These are phyloP conservation scores for Phenganax subtilis DNA, from an alignment of 92 coral and sea anemone species.

Conservation along the genomic window DNA sequence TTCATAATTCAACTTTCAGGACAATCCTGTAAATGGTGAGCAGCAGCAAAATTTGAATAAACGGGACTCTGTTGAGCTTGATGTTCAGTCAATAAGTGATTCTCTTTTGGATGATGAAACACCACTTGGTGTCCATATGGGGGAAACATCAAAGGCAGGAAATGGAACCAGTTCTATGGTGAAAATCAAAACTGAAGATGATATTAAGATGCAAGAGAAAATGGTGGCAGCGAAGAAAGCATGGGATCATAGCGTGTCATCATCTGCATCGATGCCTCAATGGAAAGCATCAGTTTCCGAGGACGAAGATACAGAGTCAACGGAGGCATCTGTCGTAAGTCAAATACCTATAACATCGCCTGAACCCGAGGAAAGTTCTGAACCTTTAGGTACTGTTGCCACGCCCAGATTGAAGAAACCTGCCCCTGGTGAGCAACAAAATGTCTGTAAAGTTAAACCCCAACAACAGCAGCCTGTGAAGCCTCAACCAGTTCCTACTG, in stretches of 20 bases:
- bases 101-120: slow-evolving; percentile 26
- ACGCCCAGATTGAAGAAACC: slow-evolving; percentile 69
- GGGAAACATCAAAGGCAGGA: slow-evolving; percentile 51
- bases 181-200: slow-evolving; percentile 80
- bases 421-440: slow-evolving; percentile 78
- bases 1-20: slow-evolving; percentile 4
- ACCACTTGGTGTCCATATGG: slow-evolving; percentile 43
- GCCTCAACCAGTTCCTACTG: slow-evolving; percentile 63
- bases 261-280: slow-evolving; percentile 37
- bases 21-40: background rate
- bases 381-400: slow-evolving; percentile 39
- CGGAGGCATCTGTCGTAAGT: slow-evolving; percentile 23
- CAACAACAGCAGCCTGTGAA: slow-evolving; percentile 83
- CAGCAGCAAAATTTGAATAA: slow-evolving; percentile 11
- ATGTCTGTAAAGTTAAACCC: slow-evolving; percentile 92
- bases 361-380: slow-evolving; percentile 47
- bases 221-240: slow-evolving; percentile 77
- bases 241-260: slow-evolving; percentile 59
- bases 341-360: slow-evolving; percentile 14
- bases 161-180: slow-evolving; percentile 53
- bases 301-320: slow-evolving; percentile 38
- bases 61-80: slow-evolving; percentile 38
- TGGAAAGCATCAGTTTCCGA: slow-evolving; percentile 40
- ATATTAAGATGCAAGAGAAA: slow-evolving; percentile 68
- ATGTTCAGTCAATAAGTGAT: slow-evolving; percentile 43